Evolutionary conservation across 2,113 vertebrate genomes (phyloP), one percentile per base, ranked within the genome.

Genomic region (Zingel zingel): DNA sequence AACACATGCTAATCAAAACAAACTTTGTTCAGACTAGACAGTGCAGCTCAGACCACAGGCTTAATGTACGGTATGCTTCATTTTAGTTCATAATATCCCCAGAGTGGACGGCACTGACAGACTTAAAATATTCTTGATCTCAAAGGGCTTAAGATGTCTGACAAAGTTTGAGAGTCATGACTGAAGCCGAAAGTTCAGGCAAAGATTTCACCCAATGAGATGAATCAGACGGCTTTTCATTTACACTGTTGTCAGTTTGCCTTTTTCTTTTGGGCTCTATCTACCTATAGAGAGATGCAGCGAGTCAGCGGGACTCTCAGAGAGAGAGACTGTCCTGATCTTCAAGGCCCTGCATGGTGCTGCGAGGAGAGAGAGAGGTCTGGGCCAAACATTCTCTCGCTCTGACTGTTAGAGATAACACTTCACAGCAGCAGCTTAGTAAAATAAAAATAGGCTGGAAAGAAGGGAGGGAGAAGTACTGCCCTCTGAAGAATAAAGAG

Each of bases 381-480:
- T 63, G 64, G 30, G 66, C 72, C 81, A 76, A 90, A 86, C 68
- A 81, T 74, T 36, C 51, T 48, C 33, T 62, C 47, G 0, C 81
- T 77, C 85, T 88, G 86, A 82, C 83, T 79, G 76, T 53, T 51
- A 23, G 79, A 84, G 91, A 93, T 91, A 93, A 92, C 51, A 30
- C 76, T 87, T 89, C 83, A 90, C 67, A 89, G 87, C 72, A 39
- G 76, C 33, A 23, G 83, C 83, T 86, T 73, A 63, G 74, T 74
- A 5, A 79, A 87, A 70, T 70, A 45, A 80, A 58, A 50, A 54
- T 30, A 65, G 33, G 43, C 19, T 63, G 83, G 71, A 39, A 21
- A 33, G 56, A 65, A 39, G n/a, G 27, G 47, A 27, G 39, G 58
- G 70, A 73, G 63, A 33, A 45, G 18, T 36, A 57, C 10, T 77